phyloP scores from a whole-genome alignment of 37 sponge, comb jelly and placozoan species.

The Agelas oroides region DNA sequence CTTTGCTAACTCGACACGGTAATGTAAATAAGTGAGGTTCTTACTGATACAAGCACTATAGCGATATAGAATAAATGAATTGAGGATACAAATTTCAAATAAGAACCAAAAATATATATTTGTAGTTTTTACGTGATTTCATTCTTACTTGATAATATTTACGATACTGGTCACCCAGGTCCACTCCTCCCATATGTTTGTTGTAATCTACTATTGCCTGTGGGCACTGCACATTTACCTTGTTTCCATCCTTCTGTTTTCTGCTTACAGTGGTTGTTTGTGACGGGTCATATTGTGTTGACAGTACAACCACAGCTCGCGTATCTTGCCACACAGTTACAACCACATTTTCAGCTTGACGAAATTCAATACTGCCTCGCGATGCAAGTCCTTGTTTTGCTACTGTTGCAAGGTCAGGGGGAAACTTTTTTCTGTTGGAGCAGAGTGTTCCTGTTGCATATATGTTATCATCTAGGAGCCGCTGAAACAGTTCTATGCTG shows the following conservation, averaged over 20 bases:
- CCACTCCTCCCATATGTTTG: slow-evolving; percentile 19
- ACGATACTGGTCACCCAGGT: slow-evolving; percentile 3
- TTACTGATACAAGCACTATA: background rate
- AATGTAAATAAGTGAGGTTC: background rate
- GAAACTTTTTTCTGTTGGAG: background rate
- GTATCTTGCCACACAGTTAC: slow-evolving; percentile 23
- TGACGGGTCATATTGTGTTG: background rate
- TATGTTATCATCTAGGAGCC: background rate
- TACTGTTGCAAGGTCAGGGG: background rate
- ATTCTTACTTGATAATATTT: slow-evolving; percentile 18
- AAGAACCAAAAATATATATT: slow-evolving; percentile 3
- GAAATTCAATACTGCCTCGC: background rate
- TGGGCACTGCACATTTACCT: background rate
- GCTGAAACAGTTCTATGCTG: background rate
- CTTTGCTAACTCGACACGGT: background rate
- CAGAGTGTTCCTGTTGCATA: slow-evolving; percentile 18
- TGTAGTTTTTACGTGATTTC: slow-evolving; percentile 15
- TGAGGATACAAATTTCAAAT: background rate
- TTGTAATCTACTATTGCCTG: slow-evolving; percentile 11
- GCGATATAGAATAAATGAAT: slow-evolving; percentile 12
- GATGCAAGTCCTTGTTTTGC: slow-evolving; percentile 1
- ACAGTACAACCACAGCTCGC: background rate
- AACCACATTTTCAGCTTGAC: background rate
- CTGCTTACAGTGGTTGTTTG: background rate
- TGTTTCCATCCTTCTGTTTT: slow-evolving; percentile 1